Conservation (phyloP, 2,797 vertebrate genomes). For the Labeo calbasu region DNA sequence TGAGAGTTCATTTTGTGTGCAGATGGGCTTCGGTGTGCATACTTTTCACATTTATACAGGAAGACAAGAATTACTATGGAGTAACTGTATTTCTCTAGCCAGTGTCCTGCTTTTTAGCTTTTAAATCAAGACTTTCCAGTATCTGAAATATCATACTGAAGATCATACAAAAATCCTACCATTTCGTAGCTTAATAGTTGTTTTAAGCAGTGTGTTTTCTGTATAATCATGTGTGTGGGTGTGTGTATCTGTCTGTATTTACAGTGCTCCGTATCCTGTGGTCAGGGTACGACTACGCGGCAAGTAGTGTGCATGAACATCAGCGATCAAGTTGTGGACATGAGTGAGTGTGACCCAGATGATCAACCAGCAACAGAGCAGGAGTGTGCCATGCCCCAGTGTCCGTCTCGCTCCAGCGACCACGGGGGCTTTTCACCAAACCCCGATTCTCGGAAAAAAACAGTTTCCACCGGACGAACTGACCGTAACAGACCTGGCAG, state of each 20-base stretch:
- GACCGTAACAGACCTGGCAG: slow-evolving; percentile 68
- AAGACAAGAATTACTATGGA: slow-evolving; percentile 64
- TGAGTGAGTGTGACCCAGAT: slow-evolving; percentile 89
- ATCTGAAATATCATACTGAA: neutral
- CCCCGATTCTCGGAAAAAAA: slow-evolving; percentile 75
- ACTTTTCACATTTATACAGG: slow-evolving; percentile 48
- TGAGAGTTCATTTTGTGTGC: slow-evolving; percentile 21
- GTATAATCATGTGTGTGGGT: slow-evolving; percentile 28
- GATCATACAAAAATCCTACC: neutral
- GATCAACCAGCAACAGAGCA: slow-evolving; percentile 88
- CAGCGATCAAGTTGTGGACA: slow-evolving; percentile 87
- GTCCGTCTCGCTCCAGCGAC: slow-evolving; percentile 83
- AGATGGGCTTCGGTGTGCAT: slow-evolving; percentile 63
- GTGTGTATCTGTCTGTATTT: slow-evolving; percentile 48
- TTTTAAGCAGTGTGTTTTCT: slow-evolving; percentile 9
- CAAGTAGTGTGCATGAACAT: slow-evolving; percentile 93
- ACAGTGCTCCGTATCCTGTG: slow-evolving; percentile 95
- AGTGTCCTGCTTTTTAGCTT: slow-evolving; percentile 1
- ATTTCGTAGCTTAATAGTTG: neutral
- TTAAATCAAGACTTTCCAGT: neutral
- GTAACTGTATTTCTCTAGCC: slow-evolving; percentile 49
- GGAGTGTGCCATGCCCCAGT: slow-evolving; percentile 93
- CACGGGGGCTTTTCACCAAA: slow-evolving; percentile 72
- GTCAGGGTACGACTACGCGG: slow-evolving; percentile 91
- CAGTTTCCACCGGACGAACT: slow-evolving; percentile 63